Conservation (phyloP, 2,113 vertebrate genomes). For the Pedionomus torquatus region DNA sequence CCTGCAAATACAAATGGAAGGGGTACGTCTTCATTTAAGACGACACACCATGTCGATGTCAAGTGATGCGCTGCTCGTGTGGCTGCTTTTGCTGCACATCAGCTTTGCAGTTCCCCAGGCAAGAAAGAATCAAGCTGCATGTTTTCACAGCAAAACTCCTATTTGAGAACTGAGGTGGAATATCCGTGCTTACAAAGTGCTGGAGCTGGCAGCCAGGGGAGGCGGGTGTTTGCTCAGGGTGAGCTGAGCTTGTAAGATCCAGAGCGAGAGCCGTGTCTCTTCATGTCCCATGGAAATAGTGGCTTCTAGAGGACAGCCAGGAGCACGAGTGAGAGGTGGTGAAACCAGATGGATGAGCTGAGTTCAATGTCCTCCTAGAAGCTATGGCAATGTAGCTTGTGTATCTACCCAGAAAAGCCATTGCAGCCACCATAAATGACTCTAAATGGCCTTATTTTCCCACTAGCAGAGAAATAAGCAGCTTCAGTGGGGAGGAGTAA, state of each 20-base stretch:
- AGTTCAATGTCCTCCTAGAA: background rate
- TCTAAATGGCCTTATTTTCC: slow-evolving; percentile 55
- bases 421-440: slow-evolving; percentile 24
- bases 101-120: background rate
- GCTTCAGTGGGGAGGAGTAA: slow-evolving; percentile 51
- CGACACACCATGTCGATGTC: rapidly evolving
- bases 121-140: background rate
- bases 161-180: background rate
- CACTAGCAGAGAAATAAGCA: background rate
- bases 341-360: slow-evolving; percentile 3
- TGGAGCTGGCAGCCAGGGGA: background rate
- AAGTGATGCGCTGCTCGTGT: background rate
- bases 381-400: background rate
- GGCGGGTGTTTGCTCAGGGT: background rate
- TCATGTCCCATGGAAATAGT: background rate
- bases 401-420: background rate
- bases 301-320: background rate
- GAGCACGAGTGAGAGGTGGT: background rate
- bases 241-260: background rate
- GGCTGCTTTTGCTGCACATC: background rate
- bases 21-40: background rate
- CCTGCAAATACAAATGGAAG: background rate
- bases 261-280: background rate
- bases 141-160: background rate
- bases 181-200: rapidly evolving